Conservation (phyloP, 2,888 invertebrate genomes). For the Tyria jacobaeae region DNA sequence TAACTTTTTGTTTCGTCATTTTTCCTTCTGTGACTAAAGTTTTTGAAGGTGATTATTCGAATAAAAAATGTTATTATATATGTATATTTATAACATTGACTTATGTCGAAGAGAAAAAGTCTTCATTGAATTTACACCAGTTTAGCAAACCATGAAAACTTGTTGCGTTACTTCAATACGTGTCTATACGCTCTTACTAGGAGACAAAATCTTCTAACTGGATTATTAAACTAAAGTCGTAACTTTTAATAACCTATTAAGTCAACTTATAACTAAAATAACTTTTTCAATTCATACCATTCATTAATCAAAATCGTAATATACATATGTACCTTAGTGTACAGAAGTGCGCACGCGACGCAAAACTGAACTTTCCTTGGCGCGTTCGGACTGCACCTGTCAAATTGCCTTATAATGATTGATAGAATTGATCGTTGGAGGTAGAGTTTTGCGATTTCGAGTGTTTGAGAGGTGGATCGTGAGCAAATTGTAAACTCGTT, state of each 20-base stretch:
- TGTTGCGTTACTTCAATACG: background rate
- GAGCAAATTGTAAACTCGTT: conserved; percentile 25
- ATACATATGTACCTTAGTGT: conserved; percentile 58
- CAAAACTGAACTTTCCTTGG: conserved; percentile 62
- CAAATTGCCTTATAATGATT: conserved; percentile 77
- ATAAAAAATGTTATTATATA: background rate
- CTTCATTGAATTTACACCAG: background rate
- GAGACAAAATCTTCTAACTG: background rate
- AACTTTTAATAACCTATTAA: background rate
- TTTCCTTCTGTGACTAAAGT: conserved; percentile 5
- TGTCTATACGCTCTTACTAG: background rate
- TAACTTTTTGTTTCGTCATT: conserved; percentile 21
- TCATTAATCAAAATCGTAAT: conserved; percentile 67
- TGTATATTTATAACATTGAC: too few species aligned
- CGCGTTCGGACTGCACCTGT: conserved; percentile 57
- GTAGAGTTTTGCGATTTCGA: conserved; percentile 55
- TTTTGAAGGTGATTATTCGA: conserved; percentile 7
- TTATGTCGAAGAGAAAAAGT: too few species aligned
- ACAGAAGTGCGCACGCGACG: conserved; percentile 63
- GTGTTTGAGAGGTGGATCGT: conserved; percentile 35
- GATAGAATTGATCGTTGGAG: conserved; percentile 68
- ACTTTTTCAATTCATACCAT: conserved; percentile 70
- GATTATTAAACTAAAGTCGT: background rate
- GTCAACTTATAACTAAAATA: conserved; percentile 18
- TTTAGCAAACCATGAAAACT: background rate